Conservation (phyloP, 2,888 invertebrate species). For the Lottia gigantea region DNA sequence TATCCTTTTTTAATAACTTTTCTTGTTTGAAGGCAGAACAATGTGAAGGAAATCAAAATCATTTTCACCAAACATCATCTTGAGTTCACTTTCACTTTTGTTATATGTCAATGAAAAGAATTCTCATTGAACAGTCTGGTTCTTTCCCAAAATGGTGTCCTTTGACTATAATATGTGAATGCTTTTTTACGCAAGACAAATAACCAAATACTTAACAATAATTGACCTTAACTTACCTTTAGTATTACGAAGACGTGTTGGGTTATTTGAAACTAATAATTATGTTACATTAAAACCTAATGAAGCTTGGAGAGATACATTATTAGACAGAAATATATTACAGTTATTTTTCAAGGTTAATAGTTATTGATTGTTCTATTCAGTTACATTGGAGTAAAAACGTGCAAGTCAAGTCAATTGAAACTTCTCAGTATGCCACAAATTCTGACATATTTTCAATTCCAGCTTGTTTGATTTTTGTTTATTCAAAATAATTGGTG, state of each 20-base stretch:
- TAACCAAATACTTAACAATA: no score
- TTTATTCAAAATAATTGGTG: no score
- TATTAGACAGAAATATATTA: conserved; percentile 80
- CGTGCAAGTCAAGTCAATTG: no score
- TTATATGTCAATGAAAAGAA: no score
- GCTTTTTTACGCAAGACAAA: no score
- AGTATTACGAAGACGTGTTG: conserved; percentile 78
- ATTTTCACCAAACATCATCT: not conserved
- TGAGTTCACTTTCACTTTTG: conserved; percentile 9
- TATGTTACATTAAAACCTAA: conserved; percentile 75
- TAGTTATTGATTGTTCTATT: conserved; percentile 2
- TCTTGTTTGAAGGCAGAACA: not conserved
- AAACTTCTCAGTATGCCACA: no score
- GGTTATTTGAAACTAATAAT: conserved; percentile 76
- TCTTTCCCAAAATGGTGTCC: no score
- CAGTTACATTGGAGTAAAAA: no score
- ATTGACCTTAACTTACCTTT: conserved; percentile 34
- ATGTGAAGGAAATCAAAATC: not conserved
- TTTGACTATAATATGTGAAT: no score
- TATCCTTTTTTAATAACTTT: conserved; percentile 68
- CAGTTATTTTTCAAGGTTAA: conserved; percentile 81
- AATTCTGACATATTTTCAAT: no score
- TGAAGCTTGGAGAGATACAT: conserved; percentile 80
- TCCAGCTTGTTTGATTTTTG: no score
- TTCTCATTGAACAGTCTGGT: no score